Evolutionary conservation across 2,113 vertebrate species (phyloP), one percentile per base, ranked within the genome.

Genomic region (Ariopsis seemanni): DNA sequence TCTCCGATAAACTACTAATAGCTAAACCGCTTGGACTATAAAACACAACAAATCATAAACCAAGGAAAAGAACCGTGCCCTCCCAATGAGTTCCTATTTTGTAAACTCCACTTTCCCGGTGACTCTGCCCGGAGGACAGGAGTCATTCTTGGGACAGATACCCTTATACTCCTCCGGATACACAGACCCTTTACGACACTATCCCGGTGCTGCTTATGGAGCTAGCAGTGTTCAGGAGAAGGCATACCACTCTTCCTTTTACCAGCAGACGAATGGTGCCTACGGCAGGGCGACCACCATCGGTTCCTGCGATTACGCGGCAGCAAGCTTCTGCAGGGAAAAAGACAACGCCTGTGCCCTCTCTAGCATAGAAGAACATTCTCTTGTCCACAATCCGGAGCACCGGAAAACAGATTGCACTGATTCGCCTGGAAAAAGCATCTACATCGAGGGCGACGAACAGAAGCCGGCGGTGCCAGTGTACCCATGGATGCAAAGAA

Each of bases 21-120:
- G 98, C 97, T 96, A 96, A 97, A 96, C 94, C 97, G 95, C 96
- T 97, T 94, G 96, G 97, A 97, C 97, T 97, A 97, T 98, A 98
- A 99, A 99, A 97, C 97, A 98, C 97, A 97, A 99, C 97, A 99
- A 99, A 98, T 98, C 97, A 98, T 97, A 99, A 98, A 96, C 92
- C 95, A 95, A 95, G 94, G 94, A 95, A 96, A 95, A 96, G 95
- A 96, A 92, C 94, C 88, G 96, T 95, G 96, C 94, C 94, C 94
- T 96, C 93, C 96, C 96, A 95, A 99, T 99, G 98, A 99, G 97
- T 97, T 99, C 98, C 93, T 99, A 99, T 97, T 99, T 99, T 95
- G 97, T 99, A 94, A 99, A 98, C 96, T 98, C 98, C 94, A 97
- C 97, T 95, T 99, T 99, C 95, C 97, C 98, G 94, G 97, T 99